Evolutionary conservation across 92 coral and sea anemone genomes (phyloP), one percentile per base, ranked within the genome.

Genomic region (Porites cylindrica): DNA sequence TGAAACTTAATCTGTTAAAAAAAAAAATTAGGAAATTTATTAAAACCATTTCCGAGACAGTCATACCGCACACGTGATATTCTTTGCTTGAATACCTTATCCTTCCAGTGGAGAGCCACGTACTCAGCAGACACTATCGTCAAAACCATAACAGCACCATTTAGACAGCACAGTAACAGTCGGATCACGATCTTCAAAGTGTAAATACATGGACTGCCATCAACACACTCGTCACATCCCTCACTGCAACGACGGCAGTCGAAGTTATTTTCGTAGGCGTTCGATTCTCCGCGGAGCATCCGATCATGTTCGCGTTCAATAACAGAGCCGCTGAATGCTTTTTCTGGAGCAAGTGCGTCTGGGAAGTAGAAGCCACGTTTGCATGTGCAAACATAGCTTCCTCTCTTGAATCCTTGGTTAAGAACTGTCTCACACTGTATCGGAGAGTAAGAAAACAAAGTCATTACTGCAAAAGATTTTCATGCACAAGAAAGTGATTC

Each of bases 331-430:
- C 87, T 90, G 91, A 96, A 96, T 19, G 70, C 90, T 70, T 93
- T 92, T 17, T 70, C 38, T 47, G 82, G n/a, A 12, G 98, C 85
- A n/a, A 81, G 64, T 2, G 74, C 51, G 56, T 78, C 60, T 2
- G 99, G 95, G 77, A 94, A 96, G 68, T 94, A 94, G 66, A 8
- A 96, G 1, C 99, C 99, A 3, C 88, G 80, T 68, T 79, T 92
- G 75, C 99, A 96, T 66, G 88, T 87, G 83, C 99, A 96, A 7
- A 20, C 71, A 93, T 96, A 96, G 93, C 93, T 93, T 1, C 98
- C 99, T 10, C 95, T 79, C 24, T 70, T 93, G 81, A 96, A 96
- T 2, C 98, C 98, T 58, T 91, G 93, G 21, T 82, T 53, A 29
- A 82, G 89, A 70, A 96, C 68, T 24, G 82, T 88, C 5, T 83